Percentiles rank a stretch among this genome's conserved stretches.
Conservation (phyloP, 2,888 invertebrate species). For the Harmothoe impar region DNA sequence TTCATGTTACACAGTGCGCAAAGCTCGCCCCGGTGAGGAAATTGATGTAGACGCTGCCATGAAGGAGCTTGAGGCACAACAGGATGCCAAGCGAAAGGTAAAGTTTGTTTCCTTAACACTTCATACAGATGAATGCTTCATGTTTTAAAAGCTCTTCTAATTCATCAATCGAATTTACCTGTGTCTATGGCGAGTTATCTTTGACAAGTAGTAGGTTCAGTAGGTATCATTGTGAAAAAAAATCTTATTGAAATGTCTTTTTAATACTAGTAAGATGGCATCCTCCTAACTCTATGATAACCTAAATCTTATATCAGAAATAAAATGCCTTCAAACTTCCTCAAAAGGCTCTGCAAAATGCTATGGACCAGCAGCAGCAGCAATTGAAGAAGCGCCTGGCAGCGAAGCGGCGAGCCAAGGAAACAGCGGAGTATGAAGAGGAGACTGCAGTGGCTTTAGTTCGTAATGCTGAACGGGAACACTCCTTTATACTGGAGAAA, state of each 20-base stretch:
- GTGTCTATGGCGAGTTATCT: no score
- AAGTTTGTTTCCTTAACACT: not conserved
- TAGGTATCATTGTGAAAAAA: no score
- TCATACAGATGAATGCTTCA: not conserved
- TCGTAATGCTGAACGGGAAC: conserved; percentile 70
- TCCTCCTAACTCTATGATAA: no score
- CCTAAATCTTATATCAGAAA: no score
- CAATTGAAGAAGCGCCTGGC: conserved; percentile 70
- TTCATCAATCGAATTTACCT: no score
- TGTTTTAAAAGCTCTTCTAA: not conserved
- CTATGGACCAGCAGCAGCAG: conserved; percentile 71
- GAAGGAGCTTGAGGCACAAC: conserved; percentile 72
- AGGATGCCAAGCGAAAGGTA: conserved; percentile 75
- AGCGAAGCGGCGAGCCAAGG: conserved; percentile 70
- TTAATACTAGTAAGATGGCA: no score
- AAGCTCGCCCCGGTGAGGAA: conserved; percentile 67
- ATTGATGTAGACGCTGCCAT: conserved; percentile 74
- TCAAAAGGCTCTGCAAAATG: conserved; percentile 71
- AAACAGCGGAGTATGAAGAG: conserved; percentile 73
- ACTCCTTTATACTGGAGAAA: conserved; percentile 68
- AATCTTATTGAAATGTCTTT: no score
- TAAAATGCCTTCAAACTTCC: not conserved
- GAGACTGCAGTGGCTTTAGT: conserved; percentile 71
- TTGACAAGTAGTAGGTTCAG: no score
- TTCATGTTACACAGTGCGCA: not conserved